phyloP scores from a whole-genome alignment of 1,140 invertebrate species.

The Musca domestica region DNA sequence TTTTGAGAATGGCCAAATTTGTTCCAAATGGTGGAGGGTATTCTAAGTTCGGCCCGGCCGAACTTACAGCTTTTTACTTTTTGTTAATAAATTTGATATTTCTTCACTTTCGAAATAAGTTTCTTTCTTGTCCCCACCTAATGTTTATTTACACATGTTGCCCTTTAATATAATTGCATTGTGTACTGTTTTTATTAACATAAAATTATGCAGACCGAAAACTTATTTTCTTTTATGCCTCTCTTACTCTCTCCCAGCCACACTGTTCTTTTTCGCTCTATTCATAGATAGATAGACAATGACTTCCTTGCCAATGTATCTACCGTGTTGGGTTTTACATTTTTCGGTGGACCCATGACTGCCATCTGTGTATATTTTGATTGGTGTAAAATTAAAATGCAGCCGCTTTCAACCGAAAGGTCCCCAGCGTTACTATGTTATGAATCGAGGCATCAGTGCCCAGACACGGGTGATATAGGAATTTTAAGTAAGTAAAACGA shows the following conservation, averaged over 20 bases:
- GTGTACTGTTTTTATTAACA: not conserved
- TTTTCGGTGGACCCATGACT: slow-evolving; percentile 84
- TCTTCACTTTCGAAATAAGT: too few relatives aligned
- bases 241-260: not conserved
- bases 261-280: not conserved
- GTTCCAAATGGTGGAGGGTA: too few relatives aligned
- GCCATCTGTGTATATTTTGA: slow-evolving; percentile 83
- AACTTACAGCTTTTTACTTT: too few relatives aligned
- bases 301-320: slow-evolving; percentile 73
- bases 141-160: too few relatives aligned
- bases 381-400: slow-evolving; percentile 72
- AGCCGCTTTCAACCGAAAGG: slow-evolving; percentile 47
- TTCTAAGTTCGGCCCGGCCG: too few relatives aligned
- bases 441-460: slow-evolving; percentile 51
- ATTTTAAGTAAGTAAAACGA: slow-evolving; percentile 63
- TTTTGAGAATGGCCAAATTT: too few relatives aligned
- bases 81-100: too few relatives aligned
- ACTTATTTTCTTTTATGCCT: not conserved
- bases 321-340: slow-evolving; percentile 78
- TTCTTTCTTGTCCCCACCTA: too few relatives aligned
- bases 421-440: slow-evolving; percentile 42
- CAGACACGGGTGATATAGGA: slow-evolving; percentile 65
- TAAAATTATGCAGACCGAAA: not conserved
- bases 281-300: slow-evolving; percentile 60
- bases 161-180: too few relatives aligned